phyloP scores from a whole-genome alignment of 2,113 vertebrate genomes.

The Carlito syrichta region DNA sequence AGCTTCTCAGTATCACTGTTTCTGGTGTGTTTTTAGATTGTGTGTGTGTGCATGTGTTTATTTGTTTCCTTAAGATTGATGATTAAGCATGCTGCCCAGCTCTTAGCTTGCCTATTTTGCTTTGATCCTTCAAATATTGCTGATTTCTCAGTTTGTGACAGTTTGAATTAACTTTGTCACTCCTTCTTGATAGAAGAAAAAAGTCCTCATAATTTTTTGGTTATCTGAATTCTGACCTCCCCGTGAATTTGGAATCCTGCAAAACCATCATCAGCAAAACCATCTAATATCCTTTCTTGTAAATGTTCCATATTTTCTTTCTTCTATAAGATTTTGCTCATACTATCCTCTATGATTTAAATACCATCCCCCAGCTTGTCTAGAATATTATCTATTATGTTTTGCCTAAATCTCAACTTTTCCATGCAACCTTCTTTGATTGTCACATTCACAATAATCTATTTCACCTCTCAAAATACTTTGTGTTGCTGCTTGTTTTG shows the following conservation, averaged over 20 bases:
- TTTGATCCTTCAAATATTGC: not conserved
- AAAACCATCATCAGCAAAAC: no score
- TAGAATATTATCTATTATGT: not conserved
- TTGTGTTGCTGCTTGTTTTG: not conserved
- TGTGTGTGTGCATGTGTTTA: not conserved
- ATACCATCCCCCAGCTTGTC: not conserved
- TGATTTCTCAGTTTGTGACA: not conserved
- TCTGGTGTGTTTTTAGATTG: not conserved
- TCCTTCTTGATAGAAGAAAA: not conserved
- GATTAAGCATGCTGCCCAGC: not conserved
- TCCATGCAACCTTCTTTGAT: not conserved
- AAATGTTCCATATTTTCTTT: not conserved
- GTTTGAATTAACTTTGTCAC: not conserved
- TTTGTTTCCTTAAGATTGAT: constrained; percentile 3
- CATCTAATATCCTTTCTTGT: not conserved
- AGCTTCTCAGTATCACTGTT: not conserved
- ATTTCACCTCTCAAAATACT: not conserved
- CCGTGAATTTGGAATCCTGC: constrained; percentile 20
- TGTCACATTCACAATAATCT: not conserved
- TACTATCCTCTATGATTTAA: not conserved
- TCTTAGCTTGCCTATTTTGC: not conserved
- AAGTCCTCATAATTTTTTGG: not conserved
- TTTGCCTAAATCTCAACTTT: constrained; percentile 29
- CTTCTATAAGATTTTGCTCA: not conserved
- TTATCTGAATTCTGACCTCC: constrained; percentile 6